Evolutionary conservation across 2,113 vertebrate species (phyloP).

Genomic region (Hippocampus comes): DNA sequence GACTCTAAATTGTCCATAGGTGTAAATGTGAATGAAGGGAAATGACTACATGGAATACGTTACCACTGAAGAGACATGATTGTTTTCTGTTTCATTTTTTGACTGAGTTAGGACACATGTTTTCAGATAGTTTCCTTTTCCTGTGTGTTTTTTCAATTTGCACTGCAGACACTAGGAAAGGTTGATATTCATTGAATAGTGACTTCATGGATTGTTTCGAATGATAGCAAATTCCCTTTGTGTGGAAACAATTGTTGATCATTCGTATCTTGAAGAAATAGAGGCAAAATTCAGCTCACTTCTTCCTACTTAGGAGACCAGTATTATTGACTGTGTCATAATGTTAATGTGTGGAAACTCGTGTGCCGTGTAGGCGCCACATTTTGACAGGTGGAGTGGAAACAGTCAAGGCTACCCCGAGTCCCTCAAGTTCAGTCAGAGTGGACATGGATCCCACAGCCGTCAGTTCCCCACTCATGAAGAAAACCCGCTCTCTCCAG

Average conservation of each 20-base stretch:
- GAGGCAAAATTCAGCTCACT: not conserved
- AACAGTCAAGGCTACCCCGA: constrained; percentile 50
- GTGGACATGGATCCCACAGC: constrained; percentile 53
- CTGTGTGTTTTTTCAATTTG: no score
- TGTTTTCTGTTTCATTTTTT: no score
- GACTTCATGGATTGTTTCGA: not conserved
- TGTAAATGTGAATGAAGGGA: no score
- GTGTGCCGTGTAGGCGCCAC: constrained; percentile 52
- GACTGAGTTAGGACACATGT: no score
- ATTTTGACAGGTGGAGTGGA: constrained; percentile 66
- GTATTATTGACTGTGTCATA: no score
- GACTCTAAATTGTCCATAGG: no score
- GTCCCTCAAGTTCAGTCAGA: constrained; percentile 41
- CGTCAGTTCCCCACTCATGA: constrained; percentile 59
- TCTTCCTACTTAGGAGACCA: not conserved
- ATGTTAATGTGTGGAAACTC: constrained; percentile 7
- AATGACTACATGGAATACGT: no score
- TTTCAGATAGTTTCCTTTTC: no score
- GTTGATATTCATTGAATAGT: not conserved
- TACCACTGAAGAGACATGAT: no score
- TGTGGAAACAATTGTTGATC: not conserved
- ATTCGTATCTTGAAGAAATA: not conserved
- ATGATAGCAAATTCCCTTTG: not conserved
- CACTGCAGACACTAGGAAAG: not conserved
- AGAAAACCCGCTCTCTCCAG: constrained; percentile 68